Evolutionary conservation across 53 echinoderm and acorn worm species (phyloP), one percentile per base, ranked within the genome.

Genomic region (Antedon mediterranea): DNA sequence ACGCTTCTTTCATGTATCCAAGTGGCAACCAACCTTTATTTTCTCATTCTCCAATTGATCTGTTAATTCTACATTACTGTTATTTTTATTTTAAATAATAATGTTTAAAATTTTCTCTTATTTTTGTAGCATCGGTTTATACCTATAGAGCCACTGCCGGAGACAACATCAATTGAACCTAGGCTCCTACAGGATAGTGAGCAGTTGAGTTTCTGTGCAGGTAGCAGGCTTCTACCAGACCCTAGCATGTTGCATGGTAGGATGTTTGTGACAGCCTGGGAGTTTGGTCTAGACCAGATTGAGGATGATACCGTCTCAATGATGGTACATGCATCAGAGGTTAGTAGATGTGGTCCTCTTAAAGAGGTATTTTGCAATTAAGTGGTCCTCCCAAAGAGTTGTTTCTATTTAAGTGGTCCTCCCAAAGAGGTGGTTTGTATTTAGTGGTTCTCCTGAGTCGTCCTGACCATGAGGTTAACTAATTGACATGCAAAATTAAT

Each of bases 221-320:
- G 89, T 31, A 87, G 84, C 32, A 79, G 80, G 18, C 92, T 93
- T 78, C 72, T 98, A n/a, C 98, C 98, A 20, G 98, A 98, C 43
- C 79, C 81, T 28, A 85, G 88, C 73, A 90, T 98, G 85, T 75
- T 98, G n/a, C 98, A 98, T 57, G 98, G 98, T 8, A 73, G 98
- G 15, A 88, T 98, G 33, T 87, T 98, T 78, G 92, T 98, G 27
- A 98, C 98, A n/a, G 89, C 98, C 18, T 98, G 98, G 98, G 98
- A 98, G 73, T 98, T 89, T 92, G 89, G 90, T 23, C 77, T 98
- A 34, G 98, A 98, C 27, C 84, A 82, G 3, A 87, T 92, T n/a
- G 76, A 90, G 23, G 98, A 92, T 43, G 84, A 87, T 43, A 80
- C 89, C 0, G 85, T 98, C 0, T 89, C 91, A 2, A 32, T 98